Evolutionary conservation across 2,113 vertebrate genomes (phyloP).

Genomic region (Laticauda laticaudata): DNA sequence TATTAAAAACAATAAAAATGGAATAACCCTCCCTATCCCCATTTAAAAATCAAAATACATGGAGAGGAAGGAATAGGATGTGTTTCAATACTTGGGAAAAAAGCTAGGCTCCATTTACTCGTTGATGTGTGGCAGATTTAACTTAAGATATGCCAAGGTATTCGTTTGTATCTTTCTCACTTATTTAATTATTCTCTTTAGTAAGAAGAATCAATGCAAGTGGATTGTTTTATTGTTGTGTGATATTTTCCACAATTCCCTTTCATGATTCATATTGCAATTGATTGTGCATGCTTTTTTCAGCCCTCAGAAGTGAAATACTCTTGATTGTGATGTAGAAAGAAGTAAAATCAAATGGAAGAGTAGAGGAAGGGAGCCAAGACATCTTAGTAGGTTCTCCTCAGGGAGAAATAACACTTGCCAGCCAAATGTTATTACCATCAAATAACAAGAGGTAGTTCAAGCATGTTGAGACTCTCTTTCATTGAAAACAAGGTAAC

Average conservation of each 20-base stretch:
- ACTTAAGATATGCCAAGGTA: background rate
- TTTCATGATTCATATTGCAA: background rate
- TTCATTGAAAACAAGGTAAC: background rate
- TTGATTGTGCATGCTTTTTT: background rate
- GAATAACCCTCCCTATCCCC: background rate
- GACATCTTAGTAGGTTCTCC: background rate
- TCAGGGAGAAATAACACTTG: background rate
- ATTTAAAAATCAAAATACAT: constrained; percentile 42
- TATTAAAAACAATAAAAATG: background rate
- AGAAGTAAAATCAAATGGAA: background rate
- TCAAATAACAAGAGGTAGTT: background rate
- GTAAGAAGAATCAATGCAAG: background rate
- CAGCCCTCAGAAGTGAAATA: background rate
- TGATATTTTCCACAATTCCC: background rate
- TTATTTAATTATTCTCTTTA: background rate
- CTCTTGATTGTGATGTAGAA: background rate
- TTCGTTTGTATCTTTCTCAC: background rate
- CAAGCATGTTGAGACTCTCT: background rate
- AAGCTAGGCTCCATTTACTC: background rate
- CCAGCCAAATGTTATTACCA: background rate
- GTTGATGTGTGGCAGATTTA: background rate
- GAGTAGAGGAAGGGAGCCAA: background rate
- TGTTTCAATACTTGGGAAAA: background rate
- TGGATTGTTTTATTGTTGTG: background rate
- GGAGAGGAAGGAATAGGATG: background rate